These are phyloP conservation scores for Bombus confusus DNA, from an alignment of 1,140 invertebrate species.

Conservation along the genomic window DNA sequence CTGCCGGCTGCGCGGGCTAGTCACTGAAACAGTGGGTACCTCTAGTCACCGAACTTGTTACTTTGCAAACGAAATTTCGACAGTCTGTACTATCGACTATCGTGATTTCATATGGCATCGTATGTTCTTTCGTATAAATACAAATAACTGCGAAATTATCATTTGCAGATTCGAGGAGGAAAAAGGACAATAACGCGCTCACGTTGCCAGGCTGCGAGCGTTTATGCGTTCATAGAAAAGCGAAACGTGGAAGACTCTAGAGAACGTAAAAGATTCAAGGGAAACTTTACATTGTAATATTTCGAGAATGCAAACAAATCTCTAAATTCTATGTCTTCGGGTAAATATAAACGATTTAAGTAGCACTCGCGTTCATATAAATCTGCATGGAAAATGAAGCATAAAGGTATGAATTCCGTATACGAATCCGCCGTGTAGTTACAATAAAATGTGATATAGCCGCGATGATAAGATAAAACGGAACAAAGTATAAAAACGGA, in stretches of 20 bases:
- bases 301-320: too few species aligned
- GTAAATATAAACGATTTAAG: too few species aligned
- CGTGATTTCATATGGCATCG: neutral
- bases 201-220: too few species aligned
- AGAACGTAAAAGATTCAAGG: too few species aligned
- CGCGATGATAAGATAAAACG: neutral
- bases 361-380: neutral
- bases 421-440: neutral
- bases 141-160: neutral
- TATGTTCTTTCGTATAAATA: neutral
- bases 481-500: neutral
- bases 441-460: too few species aligned
- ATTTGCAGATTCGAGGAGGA: neutral
- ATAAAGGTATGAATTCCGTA: neutral
- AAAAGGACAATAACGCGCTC: too few species aligned
- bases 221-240: too few species aligned
- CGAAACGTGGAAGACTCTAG: too few species aligned
- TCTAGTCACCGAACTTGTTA: conserved; percentile 55
- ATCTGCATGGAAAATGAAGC: neutral
- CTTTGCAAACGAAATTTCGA: conserved; percentile 53
- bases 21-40: conserved; percentile 67
- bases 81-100: conserved; percentile 37
- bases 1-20: conserved; percentile 68
- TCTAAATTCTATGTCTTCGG: too few species aligned
- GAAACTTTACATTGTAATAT: too few species aligned